Evolutionary conservation across 2,113 vertebrate genomes (phyloP).

Genomic region (Mystacornis crossleyi): DNA sequence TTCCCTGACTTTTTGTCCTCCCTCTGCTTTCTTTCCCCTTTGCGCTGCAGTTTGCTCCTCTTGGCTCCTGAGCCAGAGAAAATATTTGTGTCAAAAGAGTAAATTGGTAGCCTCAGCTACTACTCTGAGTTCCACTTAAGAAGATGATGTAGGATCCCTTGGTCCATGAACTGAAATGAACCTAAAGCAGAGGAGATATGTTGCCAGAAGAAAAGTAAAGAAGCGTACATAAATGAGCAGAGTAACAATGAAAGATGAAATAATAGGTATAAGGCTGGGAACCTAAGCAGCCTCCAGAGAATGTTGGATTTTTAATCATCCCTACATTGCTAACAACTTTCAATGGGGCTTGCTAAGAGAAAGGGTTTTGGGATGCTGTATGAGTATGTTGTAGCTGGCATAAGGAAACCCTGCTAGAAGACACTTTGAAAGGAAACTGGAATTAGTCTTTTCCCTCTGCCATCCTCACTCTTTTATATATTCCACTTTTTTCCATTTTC

Average conservation of each 20-base stretch:
- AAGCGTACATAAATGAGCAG: background rate
- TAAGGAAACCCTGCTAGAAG: background rate
- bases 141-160: background rate
- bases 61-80: background rate
- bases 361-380: background rate
- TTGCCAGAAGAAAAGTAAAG: background rate
- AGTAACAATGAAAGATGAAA: constrained; percentile 45
- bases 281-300: background rate
- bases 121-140: background rate
- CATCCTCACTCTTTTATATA: background rate
- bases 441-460: background rate
- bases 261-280: constrained; percentile 29
- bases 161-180: background rate
- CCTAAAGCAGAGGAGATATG: background rate
- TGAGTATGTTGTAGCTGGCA: background rate
- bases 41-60: background rate
- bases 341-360: background rate
- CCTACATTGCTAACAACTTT: background rate
- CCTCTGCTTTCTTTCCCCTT: background rate
- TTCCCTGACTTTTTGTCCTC: constrained; percentile 7
- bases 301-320: background rate
- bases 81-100: background rate
- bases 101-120: background rate
- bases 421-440: background rate
- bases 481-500: background rate